Evolutionary conservation across 2,888 invertebrate species (phyloP).

Genomic region (Endomychus coccineus): DNA sequence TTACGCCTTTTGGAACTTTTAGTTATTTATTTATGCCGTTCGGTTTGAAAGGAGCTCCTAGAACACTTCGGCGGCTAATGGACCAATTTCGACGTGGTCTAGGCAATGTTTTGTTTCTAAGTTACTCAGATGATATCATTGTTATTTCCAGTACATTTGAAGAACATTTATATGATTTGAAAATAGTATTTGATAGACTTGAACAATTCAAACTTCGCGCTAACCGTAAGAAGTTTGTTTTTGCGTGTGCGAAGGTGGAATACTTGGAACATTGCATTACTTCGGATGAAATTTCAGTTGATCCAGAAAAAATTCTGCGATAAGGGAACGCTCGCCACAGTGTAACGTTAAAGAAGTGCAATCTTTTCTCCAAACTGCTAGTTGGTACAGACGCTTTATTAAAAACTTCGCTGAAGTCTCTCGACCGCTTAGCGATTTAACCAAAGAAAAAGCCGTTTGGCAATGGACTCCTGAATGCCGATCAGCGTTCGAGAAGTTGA

Average conservation of each 20-base stretch:
- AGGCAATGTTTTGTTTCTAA: conserved; percentile 4
- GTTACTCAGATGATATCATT: conserved; percentile 16
- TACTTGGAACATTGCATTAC: conserved; percentile 19
- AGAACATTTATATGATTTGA: conserved; percentile 12
- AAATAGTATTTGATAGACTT: conserved; percentile 9
- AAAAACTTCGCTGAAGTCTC: conserved; percentile 17
- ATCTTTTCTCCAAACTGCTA: conserved; percentile 22
- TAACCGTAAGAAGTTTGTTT: conserved; percentile 15
- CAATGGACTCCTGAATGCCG: too few relatives aligned
- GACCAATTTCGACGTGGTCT: conserved; percentile 15
- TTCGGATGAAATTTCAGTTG: conserved; percentile 17
- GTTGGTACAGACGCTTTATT: conserved; percentile 21
- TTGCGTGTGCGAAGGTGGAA: conserved; percentile 11
- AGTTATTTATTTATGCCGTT: conserved; percentile 18
- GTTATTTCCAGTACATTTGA: conserved; percentile 15
- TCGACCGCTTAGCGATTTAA: conserved; percentile 15
- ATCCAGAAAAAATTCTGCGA: conserved; percentile 23
- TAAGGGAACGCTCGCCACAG: conserved; percentile 15
- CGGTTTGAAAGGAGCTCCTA: conserved; percentile 15
- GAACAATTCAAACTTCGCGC: conserved; percentile 12
- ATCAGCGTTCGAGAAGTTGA: too few relatives aligned
- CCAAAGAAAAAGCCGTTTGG: too few relatives aligned
- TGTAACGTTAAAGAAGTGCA: conserved; percentile 19
- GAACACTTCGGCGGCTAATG: conserved; percentile 17
- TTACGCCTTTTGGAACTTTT: conserved; percentile 19